A percentile compares a stretch with the other conserved stretches of the same genome.
Evolutionary conservation across 2,888 invertebrate species (phyloP).

Genomic region (Epiblema foenella): DNA sequence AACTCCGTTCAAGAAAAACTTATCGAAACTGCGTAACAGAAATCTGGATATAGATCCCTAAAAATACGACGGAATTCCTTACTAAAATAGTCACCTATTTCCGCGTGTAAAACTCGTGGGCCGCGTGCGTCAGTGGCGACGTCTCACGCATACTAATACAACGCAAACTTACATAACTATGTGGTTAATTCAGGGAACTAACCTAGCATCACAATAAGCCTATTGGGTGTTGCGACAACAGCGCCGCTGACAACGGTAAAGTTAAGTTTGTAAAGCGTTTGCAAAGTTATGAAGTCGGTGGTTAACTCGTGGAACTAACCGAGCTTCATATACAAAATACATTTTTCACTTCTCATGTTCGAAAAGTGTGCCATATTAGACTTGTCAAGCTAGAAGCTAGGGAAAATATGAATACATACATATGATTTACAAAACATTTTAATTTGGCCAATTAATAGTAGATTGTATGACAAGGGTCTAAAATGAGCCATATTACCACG

Average conservation of each 20-base stretch:
- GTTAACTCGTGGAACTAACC: conserved; percentile 2
- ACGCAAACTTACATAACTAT: not conserved
- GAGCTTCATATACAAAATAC: too few species aligned
- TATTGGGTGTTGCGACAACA: conserved; percentile 1
- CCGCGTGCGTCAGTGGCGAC: conserved; percentile 37
- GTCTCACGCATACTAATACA: conserved; percentile 34
- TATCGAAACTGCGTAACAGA: not conserved
- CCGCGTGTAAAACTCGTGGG: conserved; percentile 36
- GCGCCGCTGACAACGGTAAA: not conserved
- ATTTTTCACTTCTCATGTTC: too few species aligned
- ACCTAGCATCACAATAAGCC: not conserved
- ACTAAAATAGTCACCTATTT: conserved; percentile 36
- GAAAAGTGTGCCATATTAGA: too few species aligned
- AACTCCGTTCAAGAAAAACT: not conserved
- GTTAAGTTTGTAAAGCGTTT: not conserved
- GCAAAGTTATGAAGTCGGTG: not conserved
- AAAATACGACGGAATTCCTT: conserved; percentile 38
- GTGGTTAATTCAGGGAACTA: conserved; percentile 1
- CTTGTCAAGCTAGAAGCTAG: too few species aligned
- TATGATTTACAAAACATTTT: too few species aligned
- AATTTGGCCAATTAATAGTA: too few species aligned
- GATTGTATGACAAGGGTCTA: too few species aligned
- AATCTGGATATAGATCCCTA: conserved; percentile 9
- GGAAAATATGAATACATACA: too few species aligned
- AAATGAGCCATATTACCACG: too few species aligned